Evolutionary conservation across 1,140 invertebrate genomes (phyloP).

Genomic region (Battus philenor): DNA sequence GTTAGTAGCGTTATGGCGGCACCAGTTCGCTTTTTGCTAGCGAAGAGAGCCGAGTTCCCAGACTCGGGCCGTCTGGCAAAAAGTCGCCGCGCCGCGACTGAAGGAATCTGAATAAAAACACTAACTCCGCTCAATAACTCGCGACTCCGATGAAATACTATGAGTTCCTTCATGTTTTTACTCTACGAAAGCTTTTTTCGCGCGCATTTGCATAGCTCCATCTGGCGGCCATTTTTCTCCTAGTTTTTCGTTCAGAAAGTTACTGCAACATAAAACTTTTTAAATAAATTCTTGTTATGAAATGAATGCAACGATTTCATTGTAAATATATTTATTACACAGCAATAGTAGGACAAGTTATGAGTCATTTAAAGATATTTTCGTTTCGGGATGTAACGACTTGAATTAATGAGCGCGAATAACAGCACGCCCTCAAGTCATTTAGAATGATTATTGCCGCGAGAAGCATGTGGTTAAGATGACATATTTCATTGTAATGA

Average conservation of each 20-base stretch:
- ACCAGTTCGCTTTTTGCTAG: slow-evolving; percentile 46
- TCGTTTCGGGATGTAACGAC: neutral
- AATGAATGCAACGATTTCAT: neutral
- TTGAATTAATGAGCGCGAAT: neutral
- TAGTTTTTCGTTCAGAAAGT: slow-evolving; percentile 64
- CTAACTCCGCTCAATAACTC: slow-evolving; percentile 56
- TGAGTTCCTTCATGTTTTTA: slow-evolving; percentile 66
- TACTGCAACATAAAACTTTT: slow-evolving; percentile 42
- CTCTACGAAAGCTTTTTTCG: slow-evolving; percentile 43
- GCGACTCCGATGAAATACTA: slow-evolving; percentile 65
- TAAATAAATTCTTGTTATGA: slow-evolving; percentile 39
- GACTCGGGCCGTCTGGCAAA: slow-evolving; percentile 45
- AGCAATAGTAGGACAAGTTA: neutral
- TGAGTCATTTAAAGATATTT: neutral
- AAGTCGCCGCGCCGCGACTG: slow-evolving; percentile 41
- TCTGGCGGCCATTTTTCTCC: slow-evolving; percentile 48
- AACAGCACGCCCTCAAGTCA: neutral
- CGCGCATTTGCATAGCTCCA: slow-evolving; percentile 45
- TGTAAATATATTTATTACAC: slow-evolving; percentile 3
- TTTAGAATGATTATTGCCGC: neutral
- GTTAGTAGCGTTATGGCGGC: slow-evolving; percentile 56
- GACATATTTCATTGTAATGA: slow-evolving; percentile 9
- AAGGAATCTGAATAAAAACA: slow-evolving; percentile 60
- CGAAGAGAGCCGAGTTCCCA: slow-evolving; percentile 43
- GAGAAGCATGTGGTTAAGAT: neutral